Evolutionary conservation across 92 coral and sea anemone species (phyloP), one percentile per base, ranked within the genome.

Genomic region (Palythoa grandiflora): DNA sequence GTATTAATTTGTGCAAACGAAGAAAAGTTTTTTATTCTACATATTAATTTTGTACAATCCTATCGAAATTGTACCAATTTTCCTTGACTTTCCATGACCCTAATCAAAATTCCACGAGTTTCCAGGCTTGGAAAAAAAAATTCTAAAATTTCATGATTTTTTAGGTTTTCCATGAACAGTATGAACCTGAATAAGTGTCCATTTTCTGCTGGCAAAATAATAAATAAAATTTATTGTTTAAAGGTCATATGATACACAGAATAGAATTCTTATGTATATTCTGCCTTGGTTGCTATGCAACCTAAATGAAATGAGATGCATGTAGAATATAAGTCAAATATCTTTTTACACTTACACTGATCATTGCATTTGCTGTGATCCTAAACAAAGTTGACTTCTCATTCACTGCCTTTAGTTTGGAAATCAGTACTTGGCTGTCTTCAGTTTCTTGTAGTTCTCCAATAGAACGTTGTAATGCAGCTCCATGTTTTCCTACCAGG

Each of bases 341-440:
- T 37, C 3, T 17, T 5, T 65, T 21, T 70, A 13, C 70, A 95
- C 99, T 91, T 89, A 97, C 99, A 93, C 98, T 97, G 36, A 97
- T 97, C 99, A 97, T 97, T 75, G 99, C 99, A 93, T 96, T 97
- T 73, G 99, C 95, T 78, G 99, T 97, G 68, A 97, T 97, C 89
- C 99, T 87, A 80, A 97, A 97, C 79, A 97, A 87, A 16, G 99
- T 97, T 57, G 99, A 96, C 89, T 97, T 97, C 92, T 97, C 99
- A 53, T 97, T 97, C 77, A 95, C 99, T 60, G 93, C 73, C 79
- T 97, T 97, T 19, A 97, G 89, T 80, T 94, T 97, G 72, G 94
- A 73, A 54, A 94, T 70, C 72, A 94, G 84, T 10, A 94, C 68
- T 6, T 88, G 87, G 51, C 93, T 90, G 73, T 97, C 98, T 79